Base-by-base conservation (phyloP, 2,888 invertebrate genomes). In the Lepidonotus clava region DNA sequence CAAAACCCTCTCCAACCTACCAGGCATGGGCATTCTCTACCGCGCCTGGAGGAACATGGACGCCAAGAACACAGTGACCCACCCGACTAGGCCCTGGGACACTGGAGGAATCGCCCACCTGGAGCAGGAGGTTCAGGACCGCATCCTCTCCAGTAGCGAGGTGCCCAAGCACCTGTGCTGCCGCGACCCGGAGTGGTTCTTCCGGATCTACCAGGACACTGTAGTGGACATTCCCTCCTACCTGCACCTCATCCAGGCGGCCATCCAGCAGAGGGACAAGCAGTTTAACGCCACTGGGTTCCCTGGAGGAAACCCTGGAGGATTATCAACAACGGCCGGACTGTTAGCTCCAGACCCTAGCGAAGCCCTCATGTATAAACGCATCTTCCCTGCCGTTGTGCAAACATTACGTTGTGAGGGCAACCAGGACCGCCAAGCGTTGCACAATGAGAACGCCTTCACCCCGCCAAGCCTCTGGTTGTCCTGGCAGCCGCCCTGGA, bases 171-270 rank as follows among this genome's bases (percentile, higher is more conserved):
- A 95, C 87, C 88, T 94, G 84, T 95, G 95, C 89, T 95, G 95
- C 89, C 90, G 93, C 61, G 92, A 95, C 90, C 94, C 95, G 1
- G 92, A 92, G 1, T 95, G 95, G 94, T 90, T 95, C 61, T 95
- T 93, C 90, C 92, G 95, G 86, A 95, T 95, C 89, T 95, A 95
- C 91, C 95, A 95, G 90, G 95, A 95, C 89, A 95, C 95, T 0
- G 53, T 90, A 21, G 94, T 95, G 0, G 93, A 95, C 88, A 88
- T 91, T 40, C 61, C 51, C 11, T 85, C 89, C 40, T 87, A 94
- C 28, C 67, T 91, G 24, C 61, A 85, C 24, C 83, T 93, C 34
- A 87, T 92, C 21, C 71, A 87, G 77, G 53, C 38, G 21, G 89
- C 90, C 32, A 28, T 91, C 8, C 85, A 86, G n/a, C 83, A 77